Percentiles rank a stretch among this genome's conserved stretches.
These are phyloP conservation scores for Rhagoletis zephyria DNA, from an alignment of 1,140 invertebrate genomes.

Conservation along the genomic window DNA sequence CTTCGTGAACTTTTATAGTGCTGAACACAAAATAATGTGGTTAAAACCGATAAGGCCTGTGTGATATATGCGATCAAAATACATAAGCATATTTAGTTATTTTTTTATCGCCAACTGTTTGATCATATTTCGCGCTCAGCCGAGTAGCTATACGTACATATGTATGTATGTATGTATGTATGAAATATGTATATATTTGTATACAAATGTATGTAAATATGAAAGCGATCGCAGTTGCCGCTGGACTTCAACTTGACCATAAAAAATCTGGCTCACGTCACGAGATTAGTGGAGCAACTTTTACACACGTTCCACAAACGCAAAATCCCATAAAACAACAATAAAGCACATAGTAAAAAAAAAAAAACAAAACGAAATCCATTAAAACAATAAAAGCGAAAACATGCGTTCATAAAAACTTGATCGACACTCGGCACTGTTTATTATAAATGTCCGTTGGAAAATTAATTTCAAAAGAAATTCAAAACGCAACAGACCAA, in stretches of 20 bases:
- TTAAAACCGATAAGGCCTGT: too few species aligned
- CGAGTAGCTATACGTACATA: not conserved
- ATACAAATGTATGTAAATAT: not conserved
- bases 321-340: constrained; percentile 22
- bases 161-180: not conserved
- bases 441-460: constrained; percentile 36
- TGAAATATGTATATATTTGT: not conserved
- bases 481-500: not conserved
- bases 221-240: not conserved
- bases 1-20: too few species aligned
- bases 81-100: too few species aligned
- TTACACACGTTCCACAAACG: constrained; percentile 35
- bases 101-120: too few species aligned
- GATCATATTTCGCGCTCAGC: too few species aligned
- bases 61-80: too few species aligned
- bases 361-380: not conserved
- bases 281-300: constrained; percentile 30
- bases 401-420: not conserved
- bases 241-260: constrained; percentile 40
- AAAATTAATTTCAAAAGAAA: constrained; percentile 30
- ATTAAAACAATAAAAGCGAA: not conserved
- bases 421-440: not conserved
- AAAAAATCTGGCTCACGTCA: constrained; percentile 37
- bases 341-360: not conserved
- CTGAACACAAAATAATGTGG: too few species aligned